Conservation (phyloP, 2,797 vertebrate species). For the Microctenopoma steveboyesi region DNA sequence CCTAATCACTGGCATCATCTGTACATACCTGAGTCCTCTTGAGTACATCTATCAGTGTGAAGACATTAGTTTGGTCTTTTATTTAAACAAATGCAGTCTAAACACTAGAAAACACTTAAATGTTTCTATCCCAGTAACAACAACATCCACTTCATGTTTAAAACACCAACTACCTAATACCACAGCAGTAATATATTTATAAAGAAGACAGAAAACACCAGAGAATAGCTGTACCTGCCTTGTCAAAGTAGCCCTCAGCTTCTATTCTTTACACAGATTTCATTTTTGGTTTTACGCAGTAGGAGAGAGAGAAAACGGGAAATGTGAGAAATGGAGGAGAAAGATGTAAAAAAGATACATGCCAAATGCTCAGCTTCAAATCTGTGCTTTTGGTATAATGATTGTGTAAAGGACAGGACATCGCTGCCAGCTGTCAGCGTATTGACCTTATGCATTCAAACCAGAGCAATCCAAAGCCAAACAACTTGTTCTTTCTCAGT, state of each 20-base stretch:
- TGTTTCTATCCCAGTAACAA: background rate
- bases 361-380: slow-evolving; percentile 9
- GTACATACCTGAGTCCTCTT: slow-evolving; percentile 17
- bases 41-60: slow-evolving; percentile 42
- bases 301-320: background rate
- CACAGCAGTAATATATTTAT: background rate
- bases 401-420: slow-evolving; percentile 19
- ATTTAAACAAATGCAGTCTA: background rate
- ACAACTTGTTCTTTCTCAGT: slow-evolving; percentile 53
- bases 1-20: slow-evolving; percentile 55
- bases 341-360: slow-evolving; percentile 10
- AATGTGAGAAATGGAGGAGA: background rate
- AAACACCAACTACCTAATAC: slow-evolving; percentile 29
- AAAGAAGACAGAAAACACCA: slow-evolving; percentile 15
- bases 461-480: slow-evolving; percentile 50
- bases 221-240: background rate
- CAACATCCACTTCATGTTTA: slow-evolving; percentile 22
- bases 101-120: background rate
- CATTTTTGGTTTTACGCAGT: slow-evolving; percentile 9
- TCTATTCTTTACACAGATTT: slow-evolving; percentile 17
- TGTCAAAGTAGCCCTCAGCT: slow-evolving; percentile 13
- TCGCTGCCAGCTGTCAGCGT: slow-evolving; percentile 23
- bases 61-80: slow-evolving; percentile 15
- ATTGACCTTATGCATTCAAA: slow-evolving; percentile 52
- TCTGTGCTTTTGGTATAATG: slow-evolving; percentile 20